Evolutionary conservation across 2,797 vertebrate genomes (phyloP).

Genomic region (Pagetopsis macropterus): DNA sequence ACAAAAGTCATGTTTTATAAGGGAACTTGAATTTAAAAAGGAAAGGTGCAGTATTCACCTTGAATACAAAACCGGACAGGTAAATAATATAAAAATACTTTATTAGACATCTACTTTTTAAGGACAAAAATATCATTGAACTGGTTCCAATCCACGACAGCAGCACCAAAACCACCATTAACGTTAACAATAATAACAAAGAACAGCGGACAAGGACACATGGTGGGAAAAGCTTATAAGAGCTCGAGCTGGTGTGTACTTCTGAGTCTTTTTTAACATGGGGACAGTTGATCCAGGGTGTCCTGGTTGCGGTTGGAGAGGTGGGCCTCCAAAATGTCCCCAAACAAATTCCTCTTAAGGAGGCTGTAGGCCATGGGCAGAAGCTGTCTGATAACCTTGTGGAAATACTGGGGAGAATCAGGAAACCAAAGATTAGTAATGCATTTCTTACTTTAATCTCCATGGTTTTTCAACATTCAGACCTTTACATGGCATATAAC

Average conservation of each 20-base stretch:
- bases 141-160: conserved; percentile 59
- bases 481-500: not conserved
- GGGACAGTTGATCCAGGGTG: conserved; percentile 85
- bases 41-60: not conserved
- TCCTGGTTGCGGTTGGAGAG: conserved; percentile 86
- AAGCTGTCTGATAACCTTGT: conserved; percentile 93
- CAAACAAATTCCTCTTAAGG: conserved; percentile 90
- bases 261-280: conserved; percentile 58
- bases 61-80: not conserved
- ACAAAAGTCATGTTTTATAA: not conserved
- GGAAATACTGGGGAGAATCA: conserved; percentile 82
- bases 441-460: not conserved
- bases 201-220: conserved; percentile 45
- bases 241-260: conserved; percentile 38
- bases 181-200: conserved; percentile 56
- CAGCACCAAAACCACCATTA: conserved; percentile 67
- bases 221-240: conserved; percentile 55
- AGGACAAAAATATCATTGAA: conserved; percentile 62
- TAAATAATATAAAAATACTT: conserved; percentile 83
- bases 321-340: conserved; percentile 91
- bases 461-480: not conserved
- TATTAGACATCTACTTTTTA: conserved; percentile 81
- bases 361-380: conserved; percentile 94
- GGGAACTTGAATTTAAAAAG: not conserved
- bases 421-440: conserved; percentile 19